A percentile compares a stretch with the other conserved stretches of the same genome.
These are phyloP conservation scores for Esox lucius DNA, from an alignment of 2,797 vertebrate species.

Conservation along the genomic window DNA sequence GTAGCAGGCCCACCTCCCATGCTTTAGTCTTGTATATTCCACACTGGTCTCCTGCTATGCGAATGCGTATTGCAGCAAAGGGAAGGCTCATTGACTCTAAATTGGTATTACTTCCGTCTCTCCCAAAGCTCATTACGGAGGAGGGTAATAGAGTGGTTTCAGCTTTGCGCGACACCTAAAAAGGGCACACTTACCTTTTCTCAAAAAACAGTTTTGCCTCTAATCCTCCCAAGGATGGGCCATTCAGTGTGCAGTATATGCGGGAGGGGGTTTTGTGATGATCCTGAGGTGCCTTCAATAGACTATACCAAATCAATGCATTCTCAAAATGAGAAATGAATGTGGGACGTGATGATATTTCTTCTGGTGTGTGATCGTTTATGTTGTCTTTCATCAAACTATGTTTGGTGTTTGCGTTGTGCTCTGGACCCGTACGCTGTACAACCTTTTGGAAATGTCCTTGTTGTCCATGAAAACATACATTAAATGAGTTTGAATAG, in stretches of 20 bases:
- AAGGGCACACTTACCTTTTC: background rate
- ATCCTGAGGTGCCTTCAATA: background rate
- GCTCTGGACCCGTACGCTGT: too few species aligned
- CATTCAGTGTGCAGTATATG: conserved; percentile 1
- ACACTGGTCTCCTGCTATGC: background rate
- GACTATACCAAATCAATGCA: background rate
- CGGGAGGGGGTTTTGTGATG: background rate
- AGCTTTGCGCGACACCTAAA: conserved; percentile 13
- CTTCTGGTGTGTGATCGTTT: conserved; percentile 1
- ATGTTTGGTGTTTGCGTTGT: background rate
- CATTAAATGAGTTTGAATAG: too few species aligned
- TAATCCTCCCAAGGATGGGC: background rate
- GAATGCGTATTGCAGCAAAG: conserved; percentile 3
- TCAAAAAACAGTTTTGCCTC: too few species aligned
- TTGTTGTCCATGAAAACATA: too few species aligned
- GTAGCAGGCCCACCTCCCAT: background rate
- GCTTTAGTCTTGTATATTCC: background rate
- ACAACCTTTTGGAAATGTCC: too few species aligned
- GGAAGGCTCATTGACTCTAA: background rate
- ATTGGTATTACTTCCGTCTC: conserved; percentile 12
- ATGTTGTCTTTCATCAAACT: too few species aligned
- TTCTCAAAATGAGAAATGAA: background rate
- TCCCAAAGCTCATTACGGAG: conserved; percentile 11
- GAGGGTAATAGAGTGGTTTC: background rate
- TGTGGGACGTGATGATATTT: background rate